Conservation (phyloP, 2,888 invertebrate species). For the Leptura quadrifasciata region DNA sequence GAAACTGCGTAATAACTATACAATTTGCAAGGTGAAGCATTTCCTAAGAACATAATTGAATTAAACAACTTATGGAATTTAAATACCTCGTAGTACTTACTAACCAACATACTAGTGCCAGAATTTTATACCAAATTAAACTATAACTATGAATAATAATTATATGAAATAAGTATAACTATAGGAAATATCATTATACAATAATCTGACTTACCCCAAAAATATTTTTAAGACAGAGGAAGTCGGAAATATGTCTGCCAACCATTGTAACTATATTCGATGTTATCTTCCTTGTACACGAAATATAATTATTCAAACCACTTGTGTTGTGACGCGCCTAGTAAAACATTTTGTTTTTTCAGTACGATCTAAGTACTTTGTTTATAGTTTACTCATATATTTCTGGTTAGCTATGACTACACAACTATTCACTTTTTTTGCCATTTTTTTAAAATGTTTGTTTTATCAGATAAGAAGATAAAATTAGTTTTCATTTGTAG, state of each 20-base stretch:
- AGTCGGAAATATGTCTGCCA: neutral
- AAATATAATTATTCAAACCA: neutral
- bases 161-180: too few relatives aligned
- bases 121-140: too few relatives aligned
- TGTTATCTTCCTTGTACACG: neutral
- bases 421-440: slow-evolving; percentile 2
- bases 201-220: neutral
- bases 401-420: neutral
- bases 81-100: too few relatives aligned
- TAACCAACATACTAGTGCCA: too few relatives aligned
- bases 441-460: neutral
- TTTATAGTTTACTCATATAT: neutral
- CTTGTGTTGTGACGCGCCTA: too few relatives aligned
- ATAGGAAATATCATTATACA: too few relatives aligned
- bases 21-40: too few relatives aligned
- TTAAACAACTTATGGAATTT: too few relatives aligned
- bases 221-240: neutral
- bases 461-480: neutral
- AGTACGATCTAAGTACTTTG: neutral
- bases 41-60: too few relatives aligned
- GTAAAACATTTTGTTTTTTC: too few relatives aligned
- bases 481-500: neutral
- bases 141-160: too few relatives aligned
- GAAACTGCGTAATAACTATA: too few relatives aligned
- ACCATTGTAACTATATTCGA: neutral